Conservation (phyloP, 2,113 vertebrate genomes). For the Penelope pileata region DNA sequence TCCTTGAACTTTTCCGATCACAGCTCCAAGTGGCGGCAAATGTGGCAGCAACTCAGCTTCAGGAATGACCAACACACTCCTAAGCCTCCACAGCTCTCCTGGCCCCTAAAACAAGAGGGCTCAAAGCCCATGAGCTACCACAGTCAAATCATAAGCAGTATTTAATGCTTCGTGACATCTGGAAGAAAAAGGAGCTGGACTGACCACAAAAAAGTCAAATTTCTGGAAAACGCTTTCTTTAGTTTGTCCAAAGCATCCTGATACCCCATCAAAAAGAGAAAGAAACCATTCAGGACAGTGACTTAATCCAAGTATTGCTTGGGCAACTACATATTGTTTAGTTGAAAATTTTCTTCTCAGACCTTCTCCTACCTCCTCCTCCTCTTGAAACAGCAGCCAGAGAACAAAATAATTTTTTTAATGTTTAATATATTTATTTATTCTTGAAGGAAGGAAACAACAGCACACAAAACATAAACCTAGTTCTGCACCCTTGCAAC, state of each 20-base stretch:
- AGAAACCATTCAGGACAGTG: neutral
- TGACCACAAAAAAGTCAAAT: neutral
- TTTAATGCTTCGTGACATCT: neutral
- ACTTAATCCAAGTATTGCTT: neutral
- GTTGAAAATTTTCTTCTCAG: neutral
- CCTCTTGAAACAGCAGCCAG: neutral
- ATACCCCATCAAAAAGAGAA: neutral
- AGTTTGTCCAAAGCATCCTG: neutral
- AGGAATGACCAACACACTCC: fast-evolving
- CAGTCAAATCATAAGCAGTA: neutral
- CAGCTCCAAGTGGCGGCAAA: fast-evolving
- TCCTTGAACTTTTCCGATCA: neutral
- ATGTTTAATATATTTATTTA: neutral
- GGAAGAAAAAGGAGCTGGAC: neutral
- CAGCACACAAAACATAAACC: neutral
- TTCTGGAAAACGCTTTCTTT: neutral
- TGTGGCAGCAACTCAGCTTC: fast-evolving
- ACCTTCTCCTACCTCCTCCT: neutral
- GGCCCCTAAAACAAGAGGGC: neutral
- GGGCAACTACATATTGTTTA: neutral
- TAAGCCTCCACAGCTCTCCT: neutral
- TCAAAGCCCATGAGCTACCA: neutral
- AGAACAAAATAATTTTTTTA: neutral
- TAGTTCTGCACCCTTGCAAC: neutral
- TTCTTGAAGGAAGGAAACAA: neutral